phyloP scores from a whole-genome alignment of 2,797 vertebrate genomes.

The Gymnopithys bicolor region DNA sequence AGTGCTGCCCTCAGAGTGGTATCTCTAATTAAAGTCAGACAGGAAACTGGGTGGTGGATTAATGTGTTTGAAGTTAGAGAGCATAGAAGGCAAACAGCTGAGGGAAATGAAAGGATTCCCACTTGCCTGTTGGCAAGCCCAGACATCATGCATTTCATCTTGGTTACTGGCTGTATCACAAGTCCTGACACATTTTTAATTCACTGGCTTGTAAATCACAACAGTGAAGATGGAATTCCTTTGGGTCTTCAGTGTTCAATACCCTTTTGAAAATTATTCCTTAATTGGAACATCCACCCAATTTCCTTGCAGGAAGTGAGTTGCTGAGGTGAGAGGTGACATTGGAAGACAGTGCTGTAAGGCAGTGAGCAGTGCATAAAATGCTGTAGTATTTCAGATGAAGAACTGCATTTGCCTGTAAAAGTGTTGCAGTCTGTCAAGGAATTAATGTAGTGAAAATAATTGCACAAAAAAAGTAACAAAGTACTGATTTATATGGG shows the following conservation, averaged over 20 bases:
- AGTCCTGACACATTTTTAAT: neutral
- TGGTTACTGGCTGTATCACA: neutral
- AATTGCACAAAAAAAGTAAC: neutral
- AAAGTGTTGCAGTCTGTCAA: neutral
- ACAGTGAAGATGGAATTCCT: neutral
- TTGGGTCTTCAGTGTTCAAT: neutral
- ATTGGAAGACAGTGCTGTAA: neutral
- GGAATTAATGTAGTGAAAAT: neutral
- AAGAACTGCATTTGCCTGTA: neutral
- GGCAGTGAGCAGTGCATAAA: neutral
- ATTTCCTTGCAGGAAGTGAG: neutral
- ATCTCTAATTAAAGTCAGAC: neutral
- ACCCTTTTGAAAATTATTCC: neutral
- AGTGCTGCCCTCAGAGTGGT: neutral
- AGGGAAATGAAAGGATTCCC: neutral
- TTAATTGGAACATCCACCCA: neutral
- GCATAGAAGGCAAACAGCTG: neutral
- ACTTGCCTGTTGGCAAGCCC: conserved; percentile 2
- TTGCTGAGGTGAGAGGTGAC: neutral
- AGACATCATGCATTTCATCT: neutral
- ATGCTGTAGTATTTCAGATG: neutral
- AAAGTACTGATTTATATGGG: neutral
- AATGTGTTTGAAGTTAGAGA: conserved; percentile 5
- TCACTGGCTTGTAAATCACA: neutral
- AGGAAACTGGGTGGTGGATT: neutral